Base-by-base conservation (phyloP, 2,797 vertebrate genomes). In the Gymnopithys bicolor region DNA sequence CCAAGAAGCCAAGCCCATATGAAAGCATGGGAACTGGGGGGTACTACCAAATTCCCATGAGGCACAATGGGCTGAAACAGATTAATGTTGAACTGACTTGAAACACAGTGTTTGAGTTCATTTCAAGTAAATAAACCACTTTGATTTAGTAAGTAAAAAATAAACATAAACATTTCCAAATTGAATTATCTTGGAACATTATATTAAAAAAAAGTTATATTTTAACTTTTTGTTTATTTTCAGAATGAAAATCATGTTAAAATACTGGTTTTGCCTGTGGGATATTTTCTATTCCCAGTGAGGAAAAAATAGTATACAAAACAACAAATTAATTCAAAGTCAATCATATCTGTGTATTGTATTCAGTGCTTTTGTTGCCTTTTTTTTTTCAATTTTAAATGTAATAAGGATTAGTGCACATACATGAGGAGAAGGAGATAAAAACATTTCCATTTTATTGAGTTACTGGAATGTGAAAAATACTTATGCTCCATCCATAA, bases 151-250 rank as follows among this genome's bases (percentile, higher is more conserved):
- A 78, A 84, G 79, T 81, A 33, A 66, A 90, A 93, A 84, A 59
- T 93, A 91, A 93, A 96, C 48, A 79, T 59, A 92, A 91, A 53
- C 69, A 22, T 93, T 92, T 92, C 76, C 51, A 87, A 92, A 94
- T 39, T 75, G 73, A 95, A 89, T 95, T 95, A 92, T 91, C 95
- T 93, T 78, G 43, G 76, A 91, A 92, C 79, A 49, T 86, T 87
- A 89, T 8, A 59, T 87, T 63, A 87, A 94, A 84, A 93, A 87
- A 86, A 78, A 8, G 49, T 68, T 39, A 87, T 95, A 92, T 93
- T 96, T 94, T 81, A 91, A 66, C 39, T 84, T 92, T 90, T 94
- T 91, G 64, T 89, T 85, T 52, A 8, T 87, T 81, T 92, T 87
- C 69, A 78, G 48, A 78, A 87, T 53, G 66, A 93, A 87, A 94